Percentiles rank a stretch among this genome's conserved stretches.
phyloP scores from a whole-genome alignment of 2,888 invertebrate species.

The Agonopterix alstromeriana region DNA sequence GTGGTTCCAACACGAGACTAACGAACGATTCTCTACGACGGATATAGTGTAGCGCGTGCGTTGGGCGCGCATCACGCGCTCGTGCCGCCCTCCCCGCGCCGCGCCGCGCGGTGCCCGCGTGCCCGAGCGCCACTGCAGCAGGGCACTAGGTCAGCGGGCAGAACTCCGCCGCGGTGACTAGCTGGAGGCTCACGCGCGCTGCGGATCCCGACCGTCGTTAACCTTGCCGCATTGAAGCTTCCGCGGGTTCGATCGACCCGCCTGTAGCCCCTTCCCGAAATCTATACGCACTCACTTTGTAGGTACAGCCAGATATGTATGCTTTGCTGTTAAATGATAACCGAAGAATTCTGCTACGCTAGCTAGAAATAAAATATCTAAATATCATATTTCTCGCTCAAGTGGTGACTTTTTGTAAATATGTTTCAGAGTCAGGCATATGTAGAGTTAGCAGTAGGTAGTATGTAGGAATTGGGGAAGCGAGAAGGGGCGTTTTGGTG shows the following conservation, averaged over 20 bases:
- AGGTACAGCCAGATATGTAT: neutral
- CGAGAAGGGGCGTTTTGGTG: conserved; percentile 32
- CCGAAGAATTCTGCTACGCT: no score
- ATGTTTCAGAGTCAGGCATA: no score
- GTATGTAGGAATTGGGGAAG: conserved; percentile 17
- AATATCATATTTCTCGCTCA: no score
- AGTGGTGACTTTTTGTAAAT: no score
- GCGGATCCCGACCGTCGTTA: conserved; percentile 27
- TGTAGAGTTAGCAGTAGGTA: conserved; percentile 3
- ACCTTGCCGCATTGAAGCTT: conserved; percentile 63
- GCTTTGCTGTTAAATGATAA: neutral
- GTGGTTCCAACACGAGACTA: conserved; percentile 14
- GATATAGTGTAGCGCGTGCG: conserved; percentile 15
- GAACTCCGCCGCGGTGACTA: conserved; percentile 7
- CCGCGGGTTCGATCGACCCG: conserved; percentile 60
- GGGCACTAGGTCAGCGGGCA: conserved; percentile 25
- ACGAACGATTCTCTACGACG: conserved; percentile 1
- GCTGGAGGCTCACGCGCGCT: conserved; percentile 10
- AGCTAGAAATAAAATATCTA: no score
- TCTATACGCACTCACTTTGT: conserved; percentile 15
- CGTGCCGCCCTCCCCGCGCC: conserved; percentile 18
- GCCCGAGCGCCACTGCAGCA: conserved; percentile 11
- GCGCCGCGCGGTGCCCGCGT: conserved; percentile 18
- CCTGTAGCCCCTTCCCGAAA: conserved; percentile 36
- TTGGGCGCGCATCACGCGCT: conserved; percentile 28